phyloP scores from a whole-genome alignment of 2,113 vertebrate species.

The Morone saxatilis region DNA sequence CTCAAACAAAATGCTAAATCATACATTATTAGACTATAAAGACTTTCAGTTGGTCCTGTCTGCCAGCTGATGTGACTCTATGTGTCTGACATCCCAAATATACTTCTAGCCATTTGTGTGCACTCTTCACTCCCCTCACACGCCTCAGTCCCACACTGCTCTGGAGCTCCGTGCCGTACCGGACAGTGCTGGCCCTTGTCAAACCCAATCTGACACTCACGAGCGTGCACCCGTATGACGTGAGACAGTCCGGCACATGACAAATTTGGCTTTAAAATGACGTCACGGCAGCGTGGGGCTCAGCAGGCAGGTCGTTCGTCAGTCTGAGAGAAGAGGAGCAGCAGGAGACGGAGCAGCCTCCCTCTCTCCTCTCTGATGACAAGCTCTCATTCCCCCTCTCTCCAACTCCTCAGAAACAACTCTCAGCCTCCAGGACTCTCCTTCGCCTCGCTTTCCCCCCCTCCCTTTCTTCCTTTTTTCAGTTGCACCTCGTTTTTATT shows the following conservation, averaged over 20 bases:
- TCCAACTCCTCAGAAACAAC: slow-evolving; percentile 69
- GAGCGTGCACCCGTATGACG: slow-evolving; percentile 39
- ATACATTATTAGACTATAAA: neutral
- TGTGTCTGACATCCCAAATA: neutral
- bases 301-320: slow-evolving; percentile 82
- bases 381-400: slow-evolving; percentile 57
- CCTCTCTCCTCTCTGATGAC: slow-evolving; percentile 67
- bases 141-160: neutral
- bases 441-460: slow-evolving; percentile 11
- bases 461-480: slow-evolving; percentile 39
- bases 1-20: neutral
- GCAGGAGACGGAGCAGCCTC: slow-evolving; percentile 70
- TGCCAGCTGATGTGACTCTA: neutral
- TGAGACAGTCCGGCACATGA: slow-evolving; percentile 52
- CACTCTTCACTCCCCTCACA: neutral
- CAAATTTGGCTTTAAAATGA: slow-evolving; percentile 80
- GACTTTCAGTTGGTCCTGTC: neutral
- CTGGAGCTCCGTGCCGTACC: neutral
- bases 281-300: slow-evolving; percentile 80
- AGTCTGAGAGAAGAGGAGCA: slow-evolving; percentile 77
- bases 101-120: neutral
- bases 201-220: slow-evolving; percentile 12
- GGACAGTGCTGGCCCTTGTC: neutral
- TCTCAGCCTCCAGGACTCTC: slow-evolving; percentile 55
- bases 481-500: slow-evolving; percentile 47